Percentiles rank a stretch among this genome's conserved stretches.
These are phyloP conservation scores for Galemys pyrenaicus DNA, from an alignment of 2,113 vertebrate genomes.

Conservation along the genomic window DNA sequence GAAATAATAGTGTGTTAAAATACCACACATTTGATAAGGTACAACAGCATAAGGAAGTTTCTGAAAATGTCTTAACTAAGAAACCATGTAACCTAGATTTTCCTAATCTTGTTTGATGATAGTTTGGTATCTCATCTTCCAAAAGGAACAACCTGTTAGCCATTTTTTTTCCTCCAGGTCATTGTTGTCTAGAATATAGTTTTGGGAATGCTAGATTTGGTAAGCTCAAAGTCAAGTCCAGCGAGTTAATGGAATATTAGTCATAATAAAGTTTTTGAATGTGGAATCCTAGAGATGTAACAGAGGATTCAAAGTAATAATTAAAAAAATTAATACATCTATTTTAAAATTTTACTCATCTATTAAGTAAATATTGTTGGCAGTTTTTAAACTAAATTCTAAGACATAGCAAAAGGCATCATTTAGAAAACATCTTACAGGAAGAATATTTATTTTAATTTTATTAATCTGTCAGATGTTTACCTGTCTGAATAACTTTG, in stretches of 20 bases:
- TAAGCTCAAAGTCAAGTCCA: background rate
- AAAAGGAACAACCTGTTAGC: background rate
- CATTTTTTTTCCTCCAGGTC: background rate
- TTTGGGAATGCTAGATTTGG: background rate
- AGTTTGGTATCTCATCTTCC: background rate
- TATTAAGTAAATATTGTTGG: constrained; percentile 22
- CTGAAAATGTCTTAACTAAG: background rate
- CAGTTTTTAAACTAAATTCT: constrained; percentile 45
- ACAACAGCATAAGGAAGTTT: background rate
- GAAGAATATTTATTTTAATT: background rate
- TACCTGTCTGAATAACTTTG: too few relatives aligned
- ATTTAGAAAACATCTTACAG: constrained; percentile 41
- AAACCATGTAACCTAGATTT: background rate
- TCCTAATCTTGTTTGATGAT: background rate
- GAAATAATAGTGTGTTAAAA: constrained; percentile 16
- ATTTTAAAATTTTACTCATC: background rate
- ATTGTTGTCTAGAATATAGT: background rate
- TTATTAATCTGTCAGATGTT: too few relatives aligned
- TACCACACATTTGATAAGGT: background rate
- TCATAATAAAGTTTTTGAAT: constrained; percentile 11
- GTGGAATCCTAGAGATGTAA: background rate
- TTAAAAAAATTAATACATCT: background rate
- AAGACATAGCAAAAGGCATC: constrained; percentile 27
- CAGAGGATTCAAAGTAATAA: constrained; percentile 23
- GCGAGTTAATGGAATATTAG: constrained; percentile 45